Evolutionary conservation across 2,113 vertebrate species (phyloP).

Genomic region (Rhea americana): DNA sequence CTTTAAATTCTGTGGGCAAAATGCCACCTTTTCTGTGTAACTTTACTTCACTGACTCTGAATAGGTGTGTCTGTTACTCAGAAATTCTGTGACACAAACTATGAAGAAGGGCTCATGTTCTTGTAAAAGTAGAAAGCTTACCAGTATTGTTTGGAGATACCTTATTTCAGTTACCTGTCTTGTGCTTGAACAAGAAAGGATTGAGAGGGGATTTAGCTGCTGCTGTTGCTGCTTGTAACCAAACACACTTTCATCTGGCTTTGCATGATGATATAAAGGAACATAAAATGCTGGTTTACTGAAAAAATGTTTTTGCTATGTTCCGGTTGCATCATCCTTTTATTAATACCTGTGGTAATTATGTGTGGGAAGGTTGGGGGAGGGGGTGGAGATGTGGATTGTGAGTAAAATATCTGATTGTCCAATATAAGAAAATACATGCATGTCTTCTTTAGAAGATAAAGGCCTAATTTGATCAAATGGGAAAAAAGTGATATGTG

Average conservation of each 20-base stretch:
- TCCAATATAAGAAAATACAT: conserved; percentile 6
- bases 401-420: conserved; percentile 12
- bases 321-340: conserved; percentile 44
- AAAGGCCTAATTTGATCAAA: neutral
- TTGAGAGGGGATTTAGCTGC: conserved; percentile 76
- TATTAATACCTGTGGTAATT: conserved; percentile 7
- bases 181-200: conserved; percentile 36
- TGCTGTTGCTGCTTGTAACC: conserved; percentile 36
- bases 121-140: neutral
- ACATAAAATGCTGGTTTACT: conserved; percentile 56
- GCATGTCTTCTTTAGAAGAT: neutral
- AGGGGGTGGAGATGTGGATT: neutral
- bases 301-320: conserved; percentile 57
- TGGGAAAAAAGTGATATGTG: neutral
- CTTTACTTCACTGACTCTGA: neutral
- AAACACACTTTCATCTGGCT: conserved; percentile 66
- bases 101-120: neutral
- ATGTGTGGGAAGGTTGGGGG: neutral
- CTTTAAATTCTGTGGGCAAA: conserved; percentile 35
- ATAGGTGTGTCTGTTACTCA: neutral
- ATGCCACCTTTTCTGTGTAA: neutral
- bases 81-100: neutral
- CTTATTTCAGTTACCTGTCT: neutral
- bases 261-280: conserved; percentile 74
- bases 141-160: neutral